Evolutionary conservation across 2,888 invertebrate species (phyloP).

Genomic region (Choreutis nemorana): DNA sequence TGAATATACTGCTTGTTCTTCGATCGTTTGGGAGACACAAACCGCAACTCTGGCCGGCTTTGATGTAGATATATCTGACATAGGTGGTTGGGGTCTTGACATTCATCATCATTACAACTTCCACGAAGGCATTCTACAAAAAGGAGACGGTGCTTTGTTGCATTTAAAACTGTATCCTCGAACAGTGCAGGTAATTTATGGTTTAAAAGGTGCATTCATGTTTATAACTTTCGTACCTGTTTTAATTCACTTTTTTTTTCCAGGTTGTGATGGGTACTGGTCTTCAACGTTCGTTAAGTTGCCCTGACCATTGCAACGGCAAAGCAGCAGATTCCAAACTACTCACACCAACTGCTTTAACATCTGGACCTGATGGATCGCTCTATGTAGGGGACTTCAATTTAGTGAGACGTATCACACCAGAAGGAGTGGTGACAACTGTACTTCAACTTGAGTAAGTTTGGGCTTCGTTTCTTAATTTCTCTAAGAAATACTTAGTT

Average conservation of each 20-base stretch:
- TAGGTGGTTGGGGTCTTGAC: conserved; percentile 97
- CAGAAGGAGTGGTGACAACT: conserved; percentile 89
- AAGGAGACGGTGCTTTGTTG: conserved; percentile 95
- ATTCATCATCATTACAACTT: conserved; percentile 99
- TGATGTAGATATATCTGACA: conserved; percentile 95
- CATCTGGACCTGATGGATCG: conserved; percentile 95
- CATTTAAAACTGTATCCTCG: conserved; percentile 93
- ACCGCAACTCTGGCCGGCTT: conserved; percentile 94
- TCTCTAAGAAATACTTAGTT: not conserved
- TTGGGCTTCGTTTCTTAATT: not conserved
- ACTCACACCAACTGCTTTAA: conserved; percentile 91
- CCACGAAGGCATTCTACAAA: conserved; percentile 97
- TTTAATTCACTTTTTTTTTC: conserved; percentile 24
- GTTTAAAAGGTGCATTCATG: not conserved
- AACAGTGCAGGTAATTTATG: conserved; percentile 72
- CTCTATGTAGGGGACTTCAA: conserved; percentile 98
- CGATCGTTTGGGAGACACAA: conserved; percentile 94
- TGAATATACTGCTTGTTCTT: conserved; percentile 86
- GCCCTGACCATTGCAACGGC: conserved; percentile 87
- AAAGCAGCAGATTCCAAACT: conserved; percentile 86
- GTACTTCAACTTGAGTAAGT: conserved; percentile 84
- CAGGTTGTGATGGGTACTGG: conserved; percentile 94
- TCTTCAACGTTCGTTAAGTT: conserved; percentile 83
- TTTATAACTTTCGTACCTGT: not conserved
- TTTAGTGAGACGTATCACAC: conserved; percentile 88